Evolutionary conservation across 2,113 vertebrate genomes (phyloP).

Genomic region (Limnothrissa miodon): DNA sequence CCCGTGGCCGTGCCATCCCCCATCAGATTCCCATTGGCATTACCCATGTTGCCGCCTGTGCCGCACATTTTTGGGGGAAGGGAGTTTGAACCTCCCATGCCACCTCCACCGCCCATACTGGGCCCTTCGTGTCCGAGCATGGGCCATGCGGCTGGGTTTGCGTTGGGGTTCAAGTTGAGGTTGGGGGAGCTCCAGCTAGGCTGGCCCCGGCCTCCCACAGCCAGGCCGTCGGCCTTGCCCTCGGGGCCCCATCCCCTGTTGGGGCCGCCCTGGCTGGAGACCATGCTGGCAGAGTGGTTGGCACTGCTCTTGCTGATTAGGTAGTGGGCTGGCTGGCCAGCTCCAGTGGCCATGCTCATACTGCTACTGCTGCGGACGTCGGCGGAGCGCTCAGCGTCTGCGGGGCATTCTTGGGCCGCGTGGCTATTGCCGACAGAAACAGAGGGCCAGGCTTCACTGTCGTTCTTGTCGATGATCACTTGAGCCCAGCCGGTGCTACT

Average conservation of each 20-base stretch:
- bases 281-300: conserved; percentile 68
- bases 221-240: conserved; percentile 83
- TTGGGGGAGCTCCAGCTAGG: conserved; percentile 90
- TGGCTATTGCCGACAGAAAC: conserved; percentile 70
- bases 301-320: conserved; percentile 83
- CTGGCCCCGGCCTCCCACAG: conserved; percentile 83
- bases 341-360: conserved; percentile 92
- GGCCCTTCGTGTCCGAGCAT: conserved; percentile 91
- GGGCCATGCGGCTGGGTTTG: conserved; percentile 98
- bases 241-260: conserved; percentile 83
- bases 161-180: conserved; percentile 96
- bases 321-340: conserved; percentile 89
- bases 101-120: conserved; percentile 61
- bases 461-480: conserved; percentile 85
- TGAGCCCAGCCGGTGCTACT: conserved; percentile 83
- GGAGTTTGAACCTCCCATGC: conserved; percentile 60
- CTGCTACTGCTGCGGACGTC: conserved; percentile 61
- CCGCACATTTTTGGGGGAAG: conserved; percentile 85
- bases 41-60: conserved; percentile 79
- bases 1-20: conserved; percentile 68
- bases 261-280: conserved; percentile 72
- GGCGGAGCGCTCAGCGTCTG: conserved; percentile 67
- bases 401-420: conserved; percentile 88
- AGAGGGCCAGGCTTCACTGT: conserved; percentile 88
- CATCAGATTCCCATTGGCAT: conserved; percentile 76